Conservation (phyloP, 2,113 vertebrate genomes). For the Meles meles region DNA sequence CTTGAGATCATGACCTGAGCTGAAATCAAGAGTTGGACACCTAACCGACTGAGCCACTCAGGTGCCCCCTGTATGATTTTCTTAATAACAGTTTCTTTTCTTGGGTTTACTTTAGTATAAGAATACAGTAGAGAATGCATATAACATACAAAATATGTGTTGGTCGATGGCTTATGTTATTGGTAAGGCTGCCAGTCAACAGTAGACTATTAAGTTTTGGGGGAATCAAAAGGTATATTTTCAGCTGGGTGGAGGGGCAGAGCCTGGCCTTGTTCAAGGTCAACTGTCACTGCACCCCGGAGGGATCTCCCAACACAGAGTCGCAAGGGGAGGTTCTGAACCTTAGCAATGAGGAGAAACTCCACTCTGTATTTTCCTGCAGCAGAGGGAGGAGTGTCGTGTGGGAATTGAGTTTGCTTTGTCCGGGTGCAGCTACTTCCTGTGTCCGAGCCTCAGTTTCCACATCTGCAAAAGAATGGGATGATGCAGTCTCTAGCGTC, state of each 20-base stretch:
- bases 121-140: neutral
- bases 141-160: neutral
- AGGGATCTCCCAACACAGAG: neutral
- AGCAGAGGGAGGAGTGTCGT: accelerated
- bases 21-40: no score
- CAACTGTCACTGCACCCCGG: neutral
- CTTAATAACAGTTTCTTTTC: neutral
- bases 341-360: accelerated
- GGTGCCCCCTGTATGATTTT: neutral
- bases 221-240: neutral
- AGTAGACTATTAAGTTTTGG: neutral
- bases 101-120: neutral
- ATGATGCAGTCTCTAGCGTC: neutral
- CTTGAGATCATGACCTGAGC: neutral
- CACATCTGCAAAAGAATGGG: neutral
- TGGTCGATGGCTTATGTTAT: neutral
- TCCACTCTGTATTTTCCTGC: neutral
- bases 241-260: neutral
- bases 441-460: neutral
- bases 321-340: accelerated
- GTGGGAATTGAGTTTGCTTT: neutral
- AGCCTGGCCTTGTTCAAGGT: neutral
- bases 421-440: neutral
- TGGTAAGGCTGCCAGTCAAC: neutral
- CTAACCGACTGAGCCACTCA: neutral